Conservation (phyloP, 2,888 invertebrate species). For the Caenorhabditis plicata region DNA sequence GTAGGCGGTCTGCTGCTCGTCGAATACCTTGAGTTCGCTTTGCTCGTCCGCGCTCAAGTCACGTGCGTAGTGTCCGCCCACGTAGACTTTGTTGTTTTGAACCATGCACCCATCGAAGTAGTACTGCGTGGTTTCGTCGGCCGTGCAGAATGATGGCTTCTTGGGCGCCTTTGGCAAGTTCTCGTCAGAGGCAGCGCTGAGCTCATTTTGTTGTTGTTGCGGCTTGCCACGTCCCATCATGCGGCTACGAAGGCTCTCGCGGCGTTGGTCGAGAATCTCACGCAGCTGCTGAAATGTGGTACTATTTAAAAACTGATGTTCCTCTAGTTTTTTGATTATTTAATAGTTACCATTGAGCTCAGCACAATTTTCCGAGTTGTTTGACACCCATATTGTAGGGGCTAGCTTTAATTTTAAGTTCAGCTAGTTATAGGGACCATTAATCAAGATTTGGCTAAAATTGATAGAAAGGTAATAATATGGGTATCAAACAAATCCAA, state of each 20-base stretch:
- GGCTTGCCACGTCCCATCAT: slow-evolving; percentile 10
- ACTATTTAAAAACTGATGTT: neutral
- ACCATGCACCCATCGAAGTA: slow-evolving; percentile 62
- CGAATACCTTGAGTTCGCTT: slow-evolving; percentile 54
- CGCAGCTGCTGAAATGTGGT: slow-evolving; percentile 31
- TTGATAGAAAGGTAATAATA: too few relatives aligned
- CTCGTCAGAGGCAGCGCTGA: slow-evolving; percentile 9
- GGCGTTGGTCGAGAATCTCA: slow-evolving; percentile 26
- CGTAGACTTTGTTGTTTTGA: slow-evolving; percentile 61
- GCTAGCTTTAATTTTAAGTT: too few relatives aligned
- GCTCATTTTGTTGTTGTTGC: slow-evolving; percentile 12
- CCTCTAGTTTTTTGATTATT: neutral
- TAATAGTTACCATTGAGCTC: too few relatives aligned
- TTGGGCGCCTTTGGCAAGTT: slow-evolving; percentile 44
- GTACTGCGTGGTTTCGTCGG: slow-evolving; percentile 62
- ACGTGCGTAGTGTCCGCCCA: slow-evolving; percentile 59
- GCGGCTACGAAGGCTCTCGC: slow-evolving; percentile 21
- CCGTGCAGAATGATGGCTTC: slow-evolving; percentile 61
- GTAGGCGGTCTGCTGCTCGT: slow-evolving; percentile 51
- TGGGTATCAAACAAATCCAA: too few relatives aligned
- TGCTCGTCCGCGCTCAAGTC: slow-evolving; percentile 53
- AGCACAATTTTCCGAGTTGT: too few relatives aligned
- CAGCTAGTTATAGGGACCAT: too few relatives aligned
- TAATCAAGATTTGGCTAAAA: too few relatives aligned
- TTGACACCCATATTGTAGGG: too few relatives aligned